Conservation (phyloP, 2,113 vertebrate genomes). For the Archilochus colubris region DNA sequence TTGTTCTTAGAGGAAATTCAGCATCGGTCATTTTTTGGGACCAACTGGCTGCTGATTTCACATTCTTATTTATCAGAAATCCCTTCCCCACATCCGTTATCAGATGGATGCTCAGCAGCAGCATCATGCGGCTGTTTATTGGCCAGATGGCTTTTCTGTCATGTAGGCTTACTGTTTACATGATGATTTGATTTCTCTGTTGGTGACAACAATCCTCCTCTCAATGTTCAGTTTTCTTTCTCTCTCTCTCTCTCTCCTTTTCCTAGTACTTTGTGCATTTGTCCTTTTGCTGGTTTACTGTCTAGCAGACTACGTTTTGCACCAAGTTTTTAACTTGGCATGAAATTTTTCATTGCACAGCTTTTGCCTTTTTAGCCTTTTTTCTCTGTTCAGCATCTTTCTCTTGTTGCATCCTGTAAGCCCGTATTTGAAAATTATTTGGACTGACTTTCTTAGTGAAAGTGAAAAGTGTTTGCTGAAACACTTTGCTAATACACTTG, state of each 20-base stretch:
- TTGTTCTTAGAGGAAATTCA: background rate
- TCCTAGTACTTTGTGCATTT: background rate
- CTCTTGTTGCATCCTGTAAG: background rate
- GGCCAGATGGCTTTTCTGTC: background rate
- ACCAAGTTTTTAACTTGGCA: background rate
- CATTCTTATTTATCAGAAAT: background rate
- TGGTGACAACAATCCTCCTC: background rate
- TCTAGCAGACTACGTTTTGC: background rate
- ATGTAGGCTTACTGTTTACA: background rate
- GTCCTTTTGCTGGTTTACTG: background rate
- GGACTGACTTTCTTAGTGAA: background rate
- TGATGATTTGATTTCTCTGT: background rate
- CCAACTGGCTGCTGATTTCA: background rate
- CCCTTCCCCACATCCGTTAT: background rate
- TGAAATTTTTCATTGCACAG: background rate
- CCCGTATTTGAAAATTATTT: background rate
- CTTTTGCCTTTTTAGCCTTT: background rate
- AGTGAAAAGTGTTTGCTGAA: background rate
- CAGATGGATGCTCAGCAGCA: background rate
- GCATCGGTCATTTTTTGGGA: background rate
- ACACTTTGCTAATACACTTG: background rate
- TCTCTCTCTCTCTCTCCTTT: background rate
- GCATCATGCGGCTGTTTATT: background rate
- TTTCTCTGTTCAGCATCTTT: background rate
- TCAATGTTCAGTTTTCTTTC: background rate